Conservation (phyloP, 2,888 invertebrate species). For the Euclidia mi region DNA sequence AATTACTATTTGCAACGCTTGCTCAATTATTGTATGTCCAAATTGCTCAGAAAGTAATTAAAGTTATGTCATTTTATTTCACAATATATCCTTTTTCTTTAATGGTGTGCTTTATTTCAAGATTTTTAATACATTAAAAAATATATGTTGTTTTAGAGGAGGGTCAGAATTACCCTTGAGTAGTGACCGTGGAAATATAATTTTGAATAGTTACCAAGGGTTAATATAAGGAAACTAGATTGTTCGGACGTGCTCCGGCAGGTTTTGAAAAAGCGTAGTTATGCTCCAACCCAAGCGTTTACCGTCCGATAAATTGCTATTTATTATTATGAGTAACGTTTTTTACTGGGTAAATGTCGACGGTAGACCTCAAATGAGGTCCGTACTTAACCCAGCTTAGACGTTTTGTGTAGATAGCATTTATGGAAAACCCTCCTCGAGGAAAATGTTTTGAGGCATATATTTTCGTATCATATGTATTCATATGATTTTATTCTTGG, state of each 20-base stretch:
- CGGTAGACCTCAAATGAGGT: constrained; percentile 58
- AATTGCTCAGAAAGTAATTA: no score
- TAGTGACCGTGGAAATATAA: no score
- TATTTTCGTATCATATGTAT: constrained; percentile 12
- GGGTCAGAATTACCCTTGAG: no score
- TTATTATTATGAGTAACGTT: constrained; percentile 67
- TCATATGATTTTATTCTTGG: no score
- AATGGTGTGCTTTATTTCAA: no score
- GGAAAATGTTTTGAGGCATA: constrained; percentile 35
- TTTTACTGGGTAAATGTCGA: constrained; percentile 55
- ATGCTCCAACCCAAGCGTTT: constrained; percentile 47
- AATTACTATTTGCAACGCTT: no score
- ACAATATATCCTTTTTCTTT: no score
- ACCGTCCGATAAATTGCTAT: constrained; percentile 68
- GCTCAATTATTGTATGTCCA: no score
- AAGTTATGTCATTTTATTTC: no score
- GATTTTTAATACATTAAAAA: no score
- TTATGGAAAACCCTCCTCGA: constrained; percentile 50
- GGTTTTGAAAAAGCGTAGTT: constrained; percentile 50
- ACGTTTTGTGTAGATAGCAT: constrained; percentile 56
- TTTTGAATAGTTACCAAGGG: no score
- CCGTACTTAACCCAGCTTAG: constrained; percentile 65
- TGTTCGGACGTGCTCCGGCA: constrained; percentile 53
- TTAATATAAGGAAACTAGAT: constrained; percentile 56
- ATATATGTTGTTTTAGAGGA: no score